Conservation (phyloP, 2,888 invertebrate genomes). For the Melolontha melolontha region DNA sequence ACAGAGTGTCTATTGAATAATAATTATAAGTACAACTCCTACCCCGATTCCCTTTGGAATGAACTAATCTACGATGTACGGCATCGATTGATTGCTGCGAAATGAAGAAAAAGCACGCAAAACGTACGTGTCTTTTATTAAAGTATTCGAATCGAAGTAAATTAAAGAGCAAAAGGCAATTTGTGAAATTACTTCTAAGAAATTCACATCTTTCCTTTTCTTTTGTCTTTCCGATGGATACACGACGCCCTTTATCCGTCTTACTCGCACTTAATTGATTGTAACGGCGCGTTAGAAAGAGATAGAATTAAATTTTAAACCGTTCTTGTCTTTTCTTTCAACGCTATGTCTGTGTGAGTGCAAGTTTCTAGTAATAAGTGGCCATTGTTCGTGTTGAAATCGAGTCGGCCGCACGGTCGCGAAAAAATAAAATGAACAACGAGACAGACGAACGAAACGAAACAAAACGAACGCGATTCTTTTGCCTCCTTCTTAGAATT, state of each 20-base stretch:
- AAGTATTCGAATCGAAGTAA: conserved; percentile 38
- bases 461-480: conserved; percentile 22
- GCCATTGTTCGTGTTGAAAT: conserved; percentile 34
- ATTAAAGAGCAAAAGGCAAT: conserved; percentile 59
- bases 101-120: conserved; percentile 13
- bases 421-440: conserved; percentile 23
- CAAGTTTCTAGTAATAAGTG: conserved; percentile 32
- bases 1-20: conserved; percentile 67
- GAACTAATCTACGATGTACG: conserved; percentile 18
- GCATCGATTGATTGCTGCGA: conserved; percentile 3
- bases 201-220: conserved; percentile 51
- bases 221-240: too few relatives aligned
- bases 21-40: conserved; percentile 64
- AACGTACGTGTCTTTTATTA: conserved; percentile 15
- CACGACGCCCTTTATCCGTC: conserved; percentile 16
- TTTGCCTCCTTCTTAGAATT: conserved; percentile 56
- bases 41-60: conserved; percentile 47
- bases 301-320: conserved; percentile 15
- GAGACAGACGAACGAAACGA: conserved; percentile 20
- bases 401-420: conserved; percentile 13
- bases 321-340: neutral
- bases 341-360: too few relatives aligned
- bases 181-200: conserved; percentile 66
- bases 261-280: conserved; percentile 20
- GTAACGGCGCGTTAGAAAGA: conserved; percentile 17